These are phyloP conservation scores for Chionis minor DNA, from an alignment of 2,113 vertebrate species.

Conservation along the genomic window DNA sequence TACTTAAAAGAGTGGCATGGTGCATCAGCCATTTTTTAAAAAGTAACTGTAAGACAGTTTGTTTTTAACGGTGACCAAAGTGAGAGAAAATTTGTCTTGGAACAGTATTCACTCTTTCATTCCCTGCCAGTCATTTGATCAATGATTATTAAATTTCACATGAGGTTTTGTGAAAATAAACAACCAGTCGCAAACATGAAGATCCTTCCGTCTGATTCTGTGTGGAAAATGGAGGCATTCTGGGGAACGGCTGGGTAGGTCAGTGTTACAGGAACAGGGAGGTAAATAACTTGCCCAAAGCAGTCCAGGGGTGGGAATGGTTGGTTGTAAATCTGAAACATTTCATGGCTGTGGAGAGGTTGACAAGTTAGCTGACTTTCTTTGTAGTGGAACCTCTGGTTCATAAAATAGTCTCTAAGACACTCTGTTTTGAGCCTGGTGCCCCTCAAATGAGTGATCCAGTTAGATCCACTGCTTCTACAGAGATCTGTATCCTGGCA, in stretches of 20 bases:
- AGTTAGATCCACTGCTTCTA: neutral
- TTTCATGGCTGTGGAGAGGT: neutral
- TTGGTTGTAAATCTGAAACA: neutral
- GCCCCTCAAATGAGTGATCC: neutral
- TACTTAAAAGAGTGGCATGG: neutral
- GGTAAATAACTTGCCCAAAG: neutral
- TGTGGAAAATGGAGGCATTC: neutral
- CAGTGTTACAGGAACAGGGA: rapidly evolving
- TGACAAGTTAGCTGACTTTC: neutral
- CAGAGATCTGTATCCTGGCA: neutral
- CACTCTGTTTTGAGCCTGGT: neutral
- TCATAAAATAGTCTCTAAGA: neutral
- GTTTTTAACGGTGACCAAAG: neutral
- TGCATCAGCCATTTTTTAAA: neutral
- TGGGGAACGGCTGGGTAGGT: neutral
- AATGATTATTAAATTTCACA: neutral
- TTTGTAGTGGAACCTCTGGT: neutral
- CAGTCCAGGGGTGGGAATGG: neutral
- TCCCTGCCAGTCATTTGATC: neutral
- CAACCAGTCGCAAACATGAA: neutral
- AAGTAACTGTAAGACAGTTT: neutral
- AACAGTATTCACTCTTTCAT: neutral
- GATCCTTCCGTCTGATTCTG: neutral
- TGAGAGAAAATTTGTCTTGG: neutral
- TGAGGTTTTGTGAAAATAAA: neutral